Conservation (phyloP, 1,140 invertebrate genomes). For the Heliconius melpomene region DNA sequence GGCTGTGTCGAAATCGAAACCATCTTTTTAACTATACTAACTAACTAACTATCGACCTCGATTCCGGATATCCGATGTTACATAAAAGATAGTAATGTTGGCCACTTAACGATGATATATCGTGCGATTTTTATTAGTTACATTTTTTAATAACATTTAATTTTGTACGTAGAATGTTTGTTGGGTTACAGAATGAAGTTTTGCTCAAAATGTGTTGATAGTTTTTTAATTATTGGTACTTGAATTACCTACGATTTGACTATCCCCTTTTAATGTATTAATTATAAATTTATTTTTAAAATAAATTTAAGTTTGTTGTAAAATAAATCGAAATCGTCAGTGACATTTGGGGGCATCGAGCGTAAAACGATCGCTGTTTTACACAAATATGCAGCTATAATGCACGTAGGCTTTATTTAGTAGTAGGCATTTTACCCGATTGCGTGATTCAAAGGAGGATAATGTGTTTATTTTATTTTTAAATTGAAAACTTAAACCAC, state of each 20-base stretch:
- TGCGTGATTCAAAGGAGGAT: no score
- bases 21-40: conserved; percentile 33
- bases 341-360: conserved; percentile 41
- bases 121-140: background rate
- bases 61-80: conserved; percentile 57
- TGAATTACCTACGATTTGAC: no score
- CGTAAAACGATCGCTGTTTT: conserved; percentile 47
- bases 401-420: conserved; percentile 37
- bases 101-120: background rate
- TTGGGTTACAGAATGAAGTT: no score
- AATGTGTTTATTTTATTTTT: no score
- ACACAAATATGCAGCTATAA: conserved; percentile 39
- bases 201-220: no score
- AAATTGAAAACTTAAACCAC: no score
- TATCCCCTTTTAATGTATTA: no score
- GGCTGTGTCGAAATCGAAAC: conserved; percentile 53
- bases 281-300: no score
- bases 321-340: conserved; percentile 36
- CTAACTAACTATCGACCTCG: conserved; percentile 29
- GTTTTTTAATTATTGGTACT: no score
- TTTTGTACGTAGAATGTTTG: no score
- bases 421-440: background rate
- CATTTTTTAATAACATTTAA: no score
- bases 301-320: no score
- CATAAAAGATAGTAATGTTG: conserved; percentile 26